A percentile compares a stretch with the other conserved stretches of the same genome.
Evolutionary conservation across 2,113 vertebrate genomes (phyloP).

Genomic region (Porphyrio hochstetteri): DNA sequence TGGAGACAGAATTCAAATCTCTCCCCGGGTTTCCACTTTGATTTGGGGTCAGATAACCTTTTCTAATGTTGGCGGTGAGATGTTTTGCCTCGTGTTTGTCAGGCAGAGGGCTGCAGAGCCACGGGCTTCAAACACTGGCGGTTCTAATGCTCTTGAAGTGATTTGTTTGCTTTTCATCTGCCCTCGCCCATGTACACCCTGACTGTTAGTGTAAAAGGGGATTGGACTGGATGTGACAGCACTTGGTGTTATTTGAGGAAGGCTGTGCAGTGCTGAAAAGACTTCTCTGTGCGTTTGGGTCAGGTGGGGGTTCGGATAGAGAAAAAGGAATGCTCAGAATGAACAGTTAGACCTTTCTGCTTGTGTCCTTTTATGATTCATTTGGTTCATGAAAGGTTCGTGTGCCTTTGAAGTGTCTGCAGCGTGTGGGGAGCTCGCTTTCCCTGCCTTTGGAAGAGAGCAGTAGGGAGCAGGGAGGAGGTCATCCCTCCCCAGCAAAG

Average conservation of each 20-base stretch:
- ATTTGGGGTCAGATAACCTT: background rate
- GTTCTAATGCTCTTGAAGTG: background rate
- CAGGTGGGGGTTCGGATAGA: background rate
- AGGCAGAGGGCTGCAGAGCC: background rate
- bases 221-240: background rate
- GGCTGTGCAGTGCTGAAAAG: background rate
- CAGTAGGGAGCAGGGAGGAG: background rate
- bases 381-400: slow-evolving; percentile 11
- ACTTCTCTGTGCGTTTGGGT: background rate
- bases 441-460: slow-evolving; percentile 14
- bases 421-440: background rate
- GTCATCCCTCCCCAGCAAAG: background rate
- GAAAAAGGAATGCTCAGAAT: background rate
- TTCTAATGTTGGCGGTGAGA: background rate
- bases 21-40: background rate
- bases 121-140: background rate
- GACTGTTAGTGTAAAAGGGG: background rate
- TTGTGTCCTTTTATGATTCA: slow-evolving; percentile 27
- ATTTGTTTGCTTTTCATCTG: slow-evolving; percentile 7
- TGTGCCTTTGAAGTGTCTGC: slow-evolving; percentile 43
- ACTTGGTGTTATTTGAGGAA: slow-evolving; percentile 15
- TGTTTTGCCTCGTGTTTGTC: background rate
- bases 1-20: background rate
- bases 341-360: slow-evolving; percentile 36
- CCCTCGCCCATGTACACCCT: background rate